phyloP scores from a whole-genome alignment of 1,140 invertebrate species.

The Ooceraea biroi region DNA sequence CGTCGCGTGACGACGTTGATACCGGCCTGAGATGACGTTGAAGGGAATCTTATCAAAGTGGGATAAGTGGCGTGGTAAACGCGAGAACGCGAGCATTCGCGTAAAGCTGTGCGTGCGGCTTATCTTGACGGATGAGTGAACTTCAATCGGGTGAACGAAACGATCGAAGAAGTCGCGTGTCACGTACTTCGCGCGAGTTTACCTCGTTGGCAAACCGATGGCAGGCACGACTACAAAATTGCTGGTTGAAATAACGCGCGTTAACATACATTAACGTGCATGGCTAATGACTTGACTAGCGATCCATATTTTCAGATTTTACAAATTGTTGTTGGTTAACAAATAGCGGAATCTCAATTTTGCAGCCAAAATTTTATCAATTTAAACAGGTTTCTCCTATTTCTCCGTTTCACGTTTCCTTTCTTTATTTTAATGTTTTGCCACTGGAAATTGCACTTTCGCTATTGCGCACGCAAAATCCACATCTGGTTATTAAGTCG shows the following conservation, averaged over 20 bases:
- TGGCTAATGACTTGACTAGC: no score
- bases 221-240: not conserved
- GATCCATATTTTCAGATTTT: no score
- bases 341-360: no score
- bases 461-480: no score
- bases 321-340: no score
- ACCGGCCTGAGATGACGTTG: slow-evolving; percentile 3
- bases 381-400: no score
- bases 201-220: not conserved
- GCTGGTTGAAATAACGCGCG: no score
- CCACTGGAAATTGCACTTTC: no score
- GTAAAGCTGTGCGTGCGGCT: not conserved
- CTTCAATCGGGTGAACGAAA: slow-evolving; percentile 8
- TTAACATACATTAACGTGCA: no score
- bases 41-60: slow-evolving; percentile 23
- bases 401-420: no score
- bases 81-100: slow-evolving; percentile 22
- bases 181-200: not conserved
- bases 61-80: slow-evolving; percentile 18
- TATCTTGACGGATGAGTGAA: slow-evolving; percentile 41
- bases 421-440: no score
- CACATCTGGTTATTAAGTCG: not conserved
- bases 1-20: slow-evolving; percentile 34
- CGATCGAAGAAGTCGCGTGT: not conserved
- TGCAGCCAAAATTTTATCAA: no score